Conservation (phyloP, 2,888 invertebrate species). For the Congeria kusceri region DNA sequence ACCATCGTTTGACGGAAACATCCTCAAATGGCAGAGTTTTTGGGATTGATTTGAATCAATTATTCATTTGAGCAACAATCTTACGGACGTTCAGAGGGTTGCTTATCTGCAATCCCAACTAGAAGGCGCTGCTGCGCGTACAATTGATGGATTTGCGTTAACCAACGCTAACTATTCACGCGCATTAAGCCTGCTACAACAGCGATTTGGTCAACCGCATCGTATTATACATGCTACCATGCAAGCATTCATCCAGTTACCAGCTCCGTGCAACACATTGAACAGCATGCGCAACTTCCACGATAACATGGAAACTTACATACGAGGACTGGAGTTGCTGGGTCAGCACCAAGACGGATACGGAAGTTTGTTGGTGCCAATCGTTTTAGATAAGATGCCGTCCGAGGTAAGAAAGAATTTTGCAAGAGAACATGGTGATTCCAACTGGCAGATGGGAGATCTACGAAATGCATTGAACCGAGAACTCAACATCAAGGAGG, state of each 20-base stretch:
- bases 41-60: slow-evolving; percentile 42
- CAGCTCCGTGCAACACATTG: slow-evolving; percentile 19
- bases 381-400: slow-evolving; percentile 26
- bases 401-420: slow-evolving; percentile 5
- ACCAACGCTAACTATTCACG: slow-evolving; percentile 30
- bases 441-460: slow-evolving; percentile 2
- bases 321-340: slow-evolving; percentile 22
- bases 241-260: slow-evolving; percentile 23
- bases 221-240: too few relatives aligned
- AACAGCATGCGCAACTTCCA: slow-evolving; percentile 16
- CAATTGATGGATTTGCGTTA: slow-evolving; percentile 30
- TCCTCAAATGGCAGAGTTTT: slow-evolving; percentile 28
- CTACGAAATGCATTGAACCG: slow-evolving; percentile 6
- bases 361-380: slow-evolving; percentile 14
- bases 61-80: slow-evolving; percentile 18
- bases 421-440: slow-evolving; percentile 18
- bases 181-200: slow-evolving; percentile 23
- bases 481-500: slow-evolving; percentile 16
- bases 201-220: too few relatives aligned
- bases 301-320: slow-evolving; percentile 17
- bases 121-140: slow-evolving; percentile 10
- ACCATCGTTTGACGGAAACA: slow-evolving; percentile 11
- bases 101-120: slow-evolving; percentile 24
- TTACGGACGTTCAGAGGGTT: slow-evolving; percentile 29
- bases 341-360: slow-evolving; percentile 22